A percentile compares a stretch with the other conserved stretches of the same genome.
These are phyloP conservation scores for Parasteatoda tepidariorum DNA, from an alignment of 1,140 invertebrate genomes.

Conservation along the genomic window DNA sequence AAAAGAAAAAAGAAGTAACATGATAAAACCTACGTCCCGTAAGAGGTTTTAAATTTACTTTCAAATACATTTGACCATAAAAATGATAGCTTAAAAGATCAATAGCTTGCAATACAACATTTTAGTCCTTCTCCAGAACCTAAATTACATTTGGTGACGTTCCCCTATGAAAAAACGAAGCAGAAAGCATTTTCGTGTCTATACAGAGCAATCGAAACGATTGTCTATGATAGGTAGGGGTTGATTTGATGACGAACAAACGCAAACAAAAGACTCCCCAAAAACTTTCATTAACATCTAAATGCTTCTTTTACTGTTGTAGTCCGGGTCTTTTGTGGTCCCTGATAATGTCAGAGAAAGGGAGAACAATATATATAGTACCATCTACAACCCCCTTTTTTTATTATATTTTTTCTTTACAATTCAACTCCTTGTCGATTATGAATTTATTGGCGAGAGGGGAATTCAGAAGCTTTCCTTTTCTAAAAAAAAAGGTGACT, in stretches of 20 bases:
- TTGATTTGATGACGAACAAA: background rate
- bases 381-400: background rate
- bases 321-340: constrained; percentile 40
- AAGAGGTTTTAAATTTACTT: no score
- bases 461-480: background rate
- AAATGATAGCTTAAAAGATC: no score
- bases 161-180: background rate
- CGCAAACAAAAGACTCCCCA: constrained; percentile 27
- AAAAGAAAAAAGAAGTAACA: no score
- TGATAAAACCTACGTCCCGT: no score
- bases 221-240: background rate
- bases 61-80: no score
- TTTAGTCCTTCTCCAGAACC: no score
- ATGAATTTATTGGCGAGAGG: background rate
- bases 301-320: constrained; percentile 16
- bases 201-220: constrained; percentile 13
- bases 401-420: background rate
- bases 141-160: background rate
- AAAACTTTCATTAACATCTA: constrained; percentile 53
- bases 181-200: constrained; percentile 6
- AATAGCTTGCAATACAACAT: no score
- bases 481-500: background rate
- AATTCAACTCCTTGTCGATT: background rate
- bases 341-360: background rate
- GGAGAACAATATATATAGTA: no score